Percentiles rank a stretch among this genome's conserved stretches.
Evolutionary conservation across 2,113 vertebrate species (phyloP).

Genomic region (Ailuropoda melanoleuca): DNA sequence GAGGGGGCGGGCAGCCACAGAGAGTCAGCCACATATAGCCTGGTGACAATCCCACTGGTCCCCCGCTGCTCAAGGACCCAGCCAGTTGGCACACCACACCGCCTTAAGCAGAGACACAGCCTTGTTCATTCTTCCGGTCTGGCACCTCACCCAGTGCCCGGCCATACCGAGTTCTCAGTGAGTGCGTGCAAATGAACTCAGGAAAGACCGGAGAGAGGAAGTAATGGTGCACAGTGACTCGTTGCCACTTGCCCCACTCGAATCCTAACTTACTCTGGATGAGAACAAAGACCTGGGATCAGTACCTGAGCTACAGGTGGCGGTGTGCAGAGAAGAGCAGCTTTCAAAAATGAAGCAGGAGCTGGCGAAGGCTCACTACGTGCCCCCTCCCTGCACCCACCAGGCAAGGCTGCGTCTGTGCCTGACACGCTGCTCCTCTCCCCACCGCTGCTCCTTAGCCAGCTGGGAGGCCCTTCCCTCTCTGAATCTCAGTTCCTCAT

Average conservation of each 20-base stretch:
- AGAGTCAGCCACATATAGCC: not conserved
- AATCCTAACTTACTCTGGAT: not conserved
- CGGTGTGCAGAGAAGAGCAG: not conserved
- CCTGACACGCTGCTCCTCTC: not conserved
- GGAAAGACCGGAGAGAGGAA: not conserved
- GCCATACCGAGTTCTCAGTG: not conserved
- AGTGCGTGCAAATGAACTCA: not conserved
- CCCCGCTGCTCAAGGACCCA: not conserved
- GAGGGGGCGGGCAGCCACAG: fast-evolving
- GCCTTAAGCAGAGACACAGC: not conserved
- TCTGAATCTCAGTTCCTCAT: not conserved
- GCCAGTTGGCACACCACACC: not conserved
- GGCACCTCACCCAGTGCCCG: not conserved
- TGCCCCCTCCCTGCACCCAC: not conserved
- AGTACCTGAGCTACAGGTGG: not conserved
- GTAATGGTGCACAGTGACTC: not conserved
- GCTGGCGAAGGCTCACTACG: fast-evolving
- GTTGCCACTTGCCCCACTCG: not conserved
- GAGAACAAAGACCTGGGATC: not conserved
- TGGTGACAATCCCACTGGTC: not conserved
- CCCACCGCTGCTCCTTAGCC: not conserved
- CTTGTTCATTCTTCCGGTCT: not conserved
- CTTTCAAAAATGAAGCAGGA: not conserved
- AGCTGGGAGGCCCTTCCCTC: not conserved
- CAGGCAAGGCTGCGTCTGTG: not conserved